phyloP scores from a whole-genome alignment of 2,113 vertebrate genomes.

The Brachirus orientalis region DNA sequence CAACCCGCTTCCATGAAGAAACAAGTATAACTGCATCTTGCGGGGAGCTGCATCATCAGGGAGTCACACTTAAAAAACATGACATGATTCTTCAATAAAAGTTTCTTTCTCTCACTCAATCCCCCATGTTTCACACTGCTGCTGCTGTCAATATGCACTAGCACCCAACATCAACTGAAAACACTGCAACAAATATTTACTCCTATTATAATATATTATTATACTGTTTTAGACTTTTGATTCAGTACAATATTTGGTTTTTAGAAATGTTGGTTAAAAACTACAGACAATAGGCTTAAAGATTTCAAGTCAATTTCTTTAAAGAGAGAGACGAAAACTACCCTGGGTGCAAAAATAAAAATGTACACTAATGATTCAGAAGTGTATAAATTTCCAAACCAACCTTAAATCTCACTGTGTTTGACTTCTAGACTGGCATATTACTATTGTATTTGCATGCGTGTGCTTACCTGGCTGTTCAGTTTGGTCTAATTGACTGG shows the following conservation, averaged over 20 bases:
- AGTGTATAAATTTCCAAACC: background rate
- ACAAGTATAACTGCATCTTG: too few species aligned
- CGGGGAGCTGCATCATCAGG: too few species aligned
- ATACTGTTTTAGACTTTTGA: too few species aligned
- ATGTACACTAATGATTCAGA: background rate
- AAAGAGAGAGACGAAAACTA: too few species aligned
- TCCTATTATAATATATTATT: too few species aligned
- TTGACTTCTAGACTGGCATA: too few species aligned
- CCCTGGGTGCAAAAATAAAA: too few species aligned
- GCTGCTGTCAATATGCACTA: background rate
- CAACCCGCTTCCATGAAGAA: too few species aligned
- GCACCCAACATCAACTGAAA: background rate
- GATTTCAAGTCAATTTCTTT: too few species aligned
- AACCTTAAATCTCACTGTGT: background rate
- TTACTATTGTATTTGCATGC: background rate
- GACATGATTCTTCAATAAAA: background rate
- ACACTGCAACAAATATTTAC: too few species aligned
- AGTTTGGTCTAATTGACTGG: slow-evolving; percentile 84
- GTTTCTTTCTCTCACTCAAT: background rate
- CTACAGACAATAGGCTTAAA: background rate
- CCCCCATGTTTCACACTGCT: background rate
- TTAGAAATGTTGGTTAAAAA: background rate
- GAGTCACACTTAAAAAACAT: background rate
- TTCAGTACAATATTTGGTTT: background rate
- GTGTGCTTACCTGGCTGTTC: slow-evolving; percentile 86